These are phyloP conservation scores for Theonella swinhoei DNA, from an alignment of 37 sponge, comb jelly and placozoan genomes.

Conservation along the genomic window DNA sequence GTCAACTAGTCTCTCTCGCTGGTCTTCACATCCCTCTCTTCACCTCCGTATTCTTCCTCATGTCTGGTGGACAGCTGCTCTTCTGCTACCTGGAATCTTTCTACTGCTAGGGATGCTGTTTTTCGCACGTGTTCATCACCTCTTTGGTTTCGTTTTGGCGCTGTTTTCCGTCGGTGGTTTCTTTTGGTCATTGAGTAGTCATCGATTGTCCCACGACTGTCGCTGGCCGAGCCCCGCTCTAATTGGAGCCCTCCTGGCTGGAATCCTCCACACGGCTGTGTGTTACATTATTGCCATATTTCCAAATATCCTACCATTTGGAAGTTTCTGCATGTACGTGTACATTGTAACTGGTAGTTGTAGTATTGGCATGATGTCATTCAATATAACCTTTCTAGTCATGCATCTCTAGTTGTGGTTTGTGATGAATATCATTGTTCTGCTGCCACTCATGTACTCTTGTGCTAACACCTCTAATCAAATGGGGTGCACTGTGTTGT, in stretches of 20 bases:
- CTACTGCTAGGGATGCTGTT: conserved; percentile 23
- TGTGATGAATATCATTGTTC: too few relatives aligned
- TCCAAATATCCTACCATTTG: conserved; percentile 58
- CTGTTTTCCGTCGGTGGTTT: conserved; percentile 34
- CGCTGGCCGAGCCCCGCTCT: conserved; percentile 65
- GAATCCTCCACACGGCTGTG: conserved; percentile 27
- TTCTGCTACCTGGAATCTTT: conserved; percentile 33
- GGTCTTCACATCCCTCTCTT: not conserved
- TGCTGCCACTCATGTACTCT: too few relatives aligned
- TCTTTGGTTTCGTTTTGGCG: conserved; percentile 28
- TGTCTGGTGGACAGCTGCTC: conserved; percentile 8
- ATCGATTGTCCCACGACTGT: conserved; percentile 39
- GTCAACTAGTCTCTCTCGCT: not conserved
- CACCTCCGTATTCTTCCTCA: conserved; percentile 5
- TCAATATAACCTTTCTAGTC: too few relatives aligned
- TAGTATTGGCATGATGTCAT: too few relatives aligned
- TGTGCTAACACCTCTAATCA: not conserved
- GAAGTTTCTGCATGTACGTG: not conserved
- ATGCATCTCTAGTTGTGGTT: too few relatives aligned
- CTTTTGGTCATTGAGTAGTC: conserved; percentile 25
- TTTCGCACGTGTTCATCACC: conserved; percentile 12
- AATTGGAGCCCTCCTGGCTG: conserved; percentile 56
- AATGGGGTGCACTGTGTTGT: not conserved
- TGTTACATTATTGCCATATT: conserved; percentile 44
- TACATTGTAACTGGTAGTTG: not conserved